Base-by-base conservation (phyloP, 2,797 vertebrate genomes). In the Oryzias dopingdopingensis region DNA sequence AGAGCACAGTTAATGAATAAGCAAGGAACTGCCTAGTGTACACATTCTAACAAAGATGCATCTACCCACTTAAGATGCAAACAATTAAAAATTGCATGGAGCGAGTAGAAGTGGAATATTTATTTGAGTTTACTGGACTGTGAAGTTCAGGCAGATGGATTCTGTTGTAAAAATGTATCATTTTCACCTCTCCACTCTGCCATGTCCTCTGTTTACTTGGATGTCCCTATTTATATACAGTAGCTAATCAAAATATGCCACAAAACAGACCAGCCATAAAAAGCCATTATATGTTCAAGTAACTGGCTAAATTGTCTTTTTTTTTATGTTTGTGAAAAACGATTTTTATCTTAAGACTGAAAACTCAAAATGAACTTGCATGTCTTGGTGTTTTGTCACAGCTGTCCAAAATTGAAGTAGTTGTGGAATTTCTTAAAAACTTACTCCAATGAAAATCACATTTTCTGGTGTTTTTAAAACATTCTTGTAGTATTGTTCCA, bases 1-100 rank as follows among this genome's bases (percentile, higher is more conserved):
- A 72, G 72, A 76, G 74, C 74, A 62, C 70, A 77, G 73, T 88
- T 77, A 82, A 87, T 89, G 74, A 81, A 83, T 81, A 79, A 74
- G 76, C 59, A 49, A 64, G 51, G 57, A 68, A 62, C 46, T 66
- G 60, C 70, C 67, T 76, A 79, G 66, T 81, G 76, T 74, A 69
- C 62, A 67, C 70, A 47, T 57, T 76, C 57, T 63, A 81, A 79
- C 65, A 77, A 86, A 88, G 83, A 87, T 79, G 51, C 74, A 81
- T 87, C 70, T 65, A 20, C 52, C 62, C 50, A 3, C 26, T 65
- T 20, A 63, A 62, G 48, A 53, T 42, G 53, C 63, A 78, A 82
- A 80, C 67, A 77, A 83, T 81, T 73, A 66, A 64, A 66, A 70
- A 51, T 29, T n/a, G 61, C 20, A 52, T 7, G 10, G 52, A 56